A percentile compares a stretch with the other conserved stretches of the same genome.
Conservation (phyloP, 2,797 vertebrate species). For the Clamator glandarius region DNA sequence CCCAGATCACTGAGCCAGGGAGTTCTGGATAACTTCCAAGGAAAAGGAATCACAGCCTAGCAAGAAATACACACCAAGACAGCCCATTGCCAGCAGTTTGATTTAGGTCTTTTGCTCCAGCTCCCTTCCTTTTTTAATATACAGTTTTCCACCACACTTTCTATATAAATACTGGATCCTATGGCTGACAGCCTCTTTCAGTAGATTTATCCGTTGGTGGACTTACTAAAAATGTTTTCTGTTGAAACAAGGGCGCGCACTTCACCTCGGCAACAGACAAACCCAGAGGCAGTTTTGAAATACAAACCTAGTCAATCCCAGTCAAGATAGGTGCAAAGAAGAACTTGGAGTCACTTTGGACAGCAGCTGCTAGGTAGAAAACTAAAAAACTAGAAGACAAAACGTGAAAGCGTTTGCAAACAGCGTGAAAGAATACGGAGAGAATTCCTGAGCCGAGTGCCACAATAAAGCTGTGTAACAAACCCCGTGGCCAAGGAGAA, state of each 20-base stretch:
- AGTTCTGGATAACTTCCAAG: conserved; percentile 43
- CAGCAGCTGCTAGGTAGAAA: neutral
- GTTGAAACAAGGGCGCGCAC: conserved; percentile 40
- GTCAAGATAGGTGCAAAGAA: neutral
- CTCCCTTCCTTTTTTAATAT: conserved; percentile 63
- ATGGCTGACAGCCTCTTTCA: conserved; percentile 33
- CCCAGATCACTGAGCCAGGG: conserved; percentile 12
- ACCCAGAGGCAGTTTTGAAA: neutral
- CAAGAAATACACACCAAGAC: conserved; percentile 51
- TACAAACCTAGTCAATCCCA: neutral
- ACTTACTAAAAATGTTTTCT: conserved; percentile 47
- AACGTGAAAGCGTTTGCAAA: neutral
- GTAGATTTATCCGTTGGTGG: conserved; percentile 39
- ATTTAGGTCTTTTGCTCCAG: conserved; percentile 65
- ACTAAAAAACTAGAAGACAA: accelerated
- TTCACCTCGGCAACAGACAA: conserved; percentile 28
- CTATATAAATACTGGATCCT: conserved; percentile 50
- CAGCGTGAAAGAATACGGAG: neutral
- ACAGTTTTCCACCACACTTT: conserved; percentile 56
- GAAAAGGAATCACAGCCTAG: conserved; percentile 12
- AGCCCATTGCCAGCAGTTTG: conserved; percentile 57
- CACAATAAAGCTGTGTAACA: neutral
- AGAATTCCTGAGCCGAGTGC: neutral
- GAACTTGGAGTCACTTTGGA: neutral
- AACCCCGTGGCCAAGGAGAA: neutral